phyloP scores from a whole-genome alignment of 2,113 vertebrate species.

The Corythornis vintsioides region DNA sequence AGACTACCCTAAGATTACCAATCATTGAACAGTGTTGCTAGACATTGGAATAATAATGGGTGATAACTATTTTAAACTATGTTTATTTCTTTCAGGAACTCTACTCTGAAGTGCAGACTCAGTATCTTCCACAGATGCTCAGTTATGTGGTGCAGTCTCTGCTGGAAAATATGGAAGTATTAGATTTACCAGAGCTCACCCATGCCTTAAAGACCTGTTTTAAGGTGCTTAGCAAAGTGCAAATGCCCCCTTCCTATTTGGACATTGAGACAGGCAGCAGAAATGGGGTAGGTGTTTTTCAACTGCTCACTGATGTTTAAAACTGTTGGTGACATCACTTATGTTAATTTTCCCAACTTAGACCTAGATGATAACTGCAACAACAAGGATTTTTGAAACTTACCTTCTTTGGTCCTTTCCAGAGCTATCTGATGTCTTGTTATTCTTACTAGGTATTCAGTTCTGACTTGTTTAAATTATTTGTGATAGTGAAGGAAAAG shows the following conservation, averaged over 20 bases:
- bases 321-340: background rate
- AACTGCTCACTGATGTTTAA: background rate
- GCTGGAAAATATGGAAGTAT: constrained; percentile 74
- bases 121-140: constrained; percentile 95
- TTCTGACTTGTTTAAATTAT: background rate
- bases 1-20: background rate
- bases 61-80: background rate
- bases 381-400: background rate
- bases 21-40: background rate
- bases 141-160: constrained; percentile 84
- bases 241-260: constrained; percentile 93
- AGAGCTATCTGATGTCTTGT: background rate
- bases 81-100: constrained; percentile 81
- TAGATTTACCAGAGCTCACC: constrained; percentile 85
- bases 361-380: background rate
- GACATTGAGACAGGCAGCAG: constrained; percentile 70
- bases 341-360: background rate
- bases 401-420: background rate
- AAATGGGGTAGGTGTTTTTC: constrained; percentile 61
- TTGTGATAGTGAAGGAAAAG: background rate
- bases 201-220: constrained; percentile 88
- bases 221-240: constrained; percentile 94
- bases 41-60: background rate
- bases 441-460: background rate
- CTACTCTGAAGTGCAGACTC: constrained; percentile 92